Evolutionary conservation across 2,113 vertebrate species (phyloP), one percentile per base, ranked within the genome.

Genomic region (Lanius ludovicianus): DNA sequence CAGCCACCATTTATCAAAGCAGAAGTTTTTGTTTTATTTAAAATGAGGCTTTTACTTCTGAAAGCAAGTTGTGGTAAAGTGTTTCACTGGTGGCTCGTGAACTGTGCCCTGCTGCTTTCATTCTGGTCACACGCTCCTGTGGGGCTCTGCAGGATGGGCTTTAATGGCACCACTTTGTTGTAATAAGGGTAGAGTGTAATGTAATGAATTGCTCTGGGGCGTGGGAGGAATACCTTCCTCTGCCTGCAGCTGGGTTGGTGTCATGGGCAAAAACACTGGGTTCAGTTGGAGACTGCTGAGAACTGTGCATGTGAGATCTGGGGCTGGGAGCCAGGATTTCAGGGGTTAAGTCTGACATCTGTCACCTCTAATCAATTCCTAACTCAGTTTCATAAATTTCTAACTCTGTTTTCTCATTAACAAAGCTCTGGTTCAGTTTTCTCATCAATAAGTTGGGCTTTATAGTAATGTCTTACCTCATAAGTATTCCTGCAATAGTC

Each of bases 11-110:
- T 96, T 97, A 93, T 95, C 93, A 80, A 93, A 95, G 81, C 50
- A 94, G 74, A 84, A 76, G 79, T 91, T 96, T 92, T 95, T 88
- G 87, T 94, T 95, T 97, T 95, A 95, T 98, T 97, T 95, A 50
- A 84, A 93, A 93, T 65, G 62, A 79, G 47, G 31, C 53, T 94
- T 96, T 97, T 89, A 31, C 84, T 89, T 96, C 91, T 95, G 88
- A 91, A 75, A 93, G 86, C 62, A 88, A 90, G 87, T 56, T 57
- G 80, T 12, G 33, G n/a, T 82, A 11, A 95, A 86, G 69, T 42
- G 69, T 93, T 96, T 96, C 68, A 93, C 57, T 91, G 88, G 68
- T 67, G 73, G 92, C 65, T 94, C 3, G 2, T 97, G 93, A 89
- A 82, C 95, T 97, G 49, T 94, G 85, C 83, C 84, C 89, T 53